Base-by-base conservation (phyloP, 2,113 vertebrate genomes). In the Oreochromis tanganicae region DNA sequence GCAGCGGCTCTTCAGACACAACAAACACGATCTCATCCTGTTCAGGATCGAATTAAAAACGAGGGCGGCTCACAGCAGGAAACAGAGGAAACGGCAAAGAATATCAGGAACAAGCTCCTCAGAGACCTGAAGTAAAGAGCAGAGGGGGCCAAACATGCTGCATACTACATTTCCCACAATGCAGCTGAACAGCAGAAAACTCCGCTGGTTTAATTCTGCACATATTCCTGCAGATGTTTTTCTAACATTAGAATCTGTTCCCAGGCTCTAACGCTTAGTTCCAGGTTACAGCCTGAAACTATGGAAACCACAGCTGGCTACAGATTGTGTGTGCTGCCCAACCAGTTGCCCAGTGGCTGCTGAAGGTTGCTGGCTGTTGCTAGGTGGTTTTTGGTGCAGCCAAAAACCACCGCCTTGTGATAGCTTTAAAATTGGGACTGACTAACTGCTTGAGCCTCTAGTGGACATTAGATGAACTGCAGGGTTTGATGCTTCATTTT, bases 381-480 rank as follows among this genome's bases (percentile, higher is more conserved):
- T 43, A 71, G 12, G n/a, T 43, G 38, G 38, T 27, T 27, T 27
- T 27, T 27, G 27, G 27, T 27, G 27, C 27, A 27, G 27, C 38
- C 66, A 71, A 71, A 71, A 71, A 0, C 7, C 4, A 0, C 7
- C 4, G 11, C 63, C 63, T 68, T 68, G 19, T 41, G 38, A 41
- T 41, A 11, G 38, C 6, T 38, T 68, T 68, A 73, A 73, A 16
- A 73, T 27, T 14, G 4, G 16, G 10, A 48, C 41, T 73, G 21
- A 27, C 13, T 75, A 27, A 50, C 21, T 75, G 9, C 43, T 48
- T 24, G 24, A 3, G 27, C 27, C 71, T 29, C 71, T 48, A 1
- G 13, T 50, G 71, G 43, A 61, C 57, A 61, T 61, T 34, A 61
- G 29, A 19, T 17, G 9, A 75, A 75, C 41, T 29, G 71, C 41